Percentiles rank a stretch among this genome's conserved stretches.
Conservation (phyloP, 2,888 invertebrate genomes). For the Caenorhabditis macrosperma region DNA sequence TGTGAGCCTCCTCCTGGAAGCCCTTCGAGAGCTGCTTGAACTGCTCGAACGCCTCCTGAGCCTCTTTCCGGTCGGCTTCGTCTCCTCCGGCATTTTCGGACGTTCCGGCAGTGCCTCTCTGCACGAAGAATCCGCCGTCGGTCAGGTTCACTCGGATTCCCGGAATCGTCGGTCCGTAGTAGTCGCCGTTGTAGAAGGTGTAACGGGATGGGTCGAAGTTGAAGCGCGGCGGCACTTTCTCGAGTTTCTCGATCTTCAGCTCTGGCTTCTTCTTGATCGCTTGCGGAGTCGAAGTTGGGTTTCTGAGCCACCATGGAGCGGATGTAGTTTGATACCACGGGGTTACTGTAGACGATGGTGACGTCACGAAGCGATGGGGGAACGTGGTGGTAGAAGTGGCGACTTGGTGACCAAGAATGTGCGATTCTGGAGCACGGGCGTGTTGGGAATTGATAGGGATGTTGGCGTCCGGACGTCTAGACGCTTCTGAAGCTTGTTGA, state of each 20-base stretch:
- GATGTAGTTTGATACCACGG: slow-evolving; percentile 55
- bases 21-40: slow-evolving; percentile 48
- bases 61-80: slow-evolving; percentile 39
- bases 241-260: slow-evolving; percentile 49
- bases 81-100: neutral
- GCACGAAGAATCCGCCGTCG: slow-evolving; percentile 30
- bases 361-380: slow-evolving; percentile 37
- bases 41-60: slow-evolving; percentile 48
- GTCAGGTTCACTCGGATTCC: slow-evolving; percentile 59
- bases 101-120: slow-evolving; percentile 21
- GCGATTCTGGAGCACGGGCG: slow-evolving; percentile 24
- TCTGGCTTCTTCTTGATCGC: slow-evolving; percentile 35
- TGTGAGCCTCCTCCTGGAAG: slow-evolving; percentile 44
- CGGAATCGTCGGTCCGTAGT: slow-evolving; percentile 66
- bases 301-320: slow-evolving; percentile 55
- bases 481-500: neutral
- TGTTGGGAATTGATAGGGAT: slow-evolving; percentile 14
- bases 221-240: slow-evolving; percentile 34
- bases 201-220: slow-evolving; percentile 61
- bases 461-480: neutral
- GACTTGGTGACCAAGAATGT: slow-evolving; percentile 16
- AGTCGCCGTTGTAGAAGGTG: slow-evolving; percentile 64
- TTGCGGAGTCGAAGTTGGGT: slow-evolving; percentile 25
- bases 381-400: slow-evolving; percentile 8
- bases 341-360: slow-evolving; percentile 1